These are phyloP conservation scores for Labroides dimidiatus DNA, from an alignment of 2,797 vertebrate species.

Conservation along the genomic window DNA sequence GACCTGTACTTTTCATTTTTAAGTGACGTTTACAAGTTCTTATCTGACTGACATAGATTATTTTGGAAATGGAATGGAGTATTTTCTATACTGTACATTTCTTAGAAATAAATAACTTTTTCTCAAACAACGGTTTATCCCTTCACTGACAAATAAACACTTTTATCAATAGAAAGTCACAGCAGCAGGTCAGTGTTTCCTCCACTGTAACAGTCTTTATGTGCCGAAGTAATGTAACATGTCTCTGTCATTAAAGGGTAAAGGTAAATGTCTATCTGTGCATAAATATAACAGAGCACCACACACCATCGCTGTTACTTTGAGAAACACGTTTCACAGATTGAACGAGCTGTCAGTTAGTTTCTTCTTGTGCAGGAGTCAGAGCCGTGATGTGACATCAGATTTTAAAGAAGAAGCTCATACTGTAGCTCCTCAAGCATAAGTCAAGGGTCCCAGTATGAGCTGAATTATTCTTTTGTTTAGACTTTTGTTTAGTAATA, in stretches of 20 bases:
- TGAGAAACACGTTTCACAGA: slow-evolving; percentile 17
- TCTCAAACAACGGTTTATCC: slow-evolving; percentile 52
- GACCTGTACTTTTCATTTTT: slow-evolving; percentile 71
- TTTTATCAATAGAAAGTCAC: not conserved
- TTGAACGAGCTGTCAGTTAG: slow-evolving; percentile 13
- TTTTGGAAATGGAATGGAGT: slow-evolving; percentile 86
- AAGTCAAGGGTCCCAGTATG: slow-evolving; percentile 9
- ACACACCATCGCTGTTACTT: slow-evolving; percentile 12
- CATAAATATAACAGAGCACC: slow-evolving; percentile 21
- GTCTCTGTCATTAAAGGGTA: too few relatives aligned
- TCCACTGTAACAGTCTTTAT: too few relatives aligned
- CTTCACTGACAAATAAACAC: not conserved
- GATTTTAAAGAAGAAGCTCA: not conserved
- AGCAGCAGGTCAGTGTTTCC: not conserved
- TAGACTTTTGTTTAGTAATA: slow-evolving; percentile 23
- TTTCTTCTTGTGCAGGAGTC: slow-evolving; percentile 27
- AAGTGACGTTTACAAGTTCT: slow-evolving; percentile 83
- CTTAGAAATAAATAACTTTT: slow-evolving; percentile 87
- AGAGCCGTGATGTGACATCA: slow-evolving; percentile 22
- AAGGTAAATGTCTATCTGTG: too few relatives aligned
- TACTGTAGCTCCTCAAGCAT: slow-evolving; percentile 4
- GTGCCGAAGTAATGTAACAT: too few relatives aligned
- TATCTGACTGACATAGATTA: slow-evolving; percentile 84
- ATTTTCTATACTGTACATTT: slow-evolving; percentile 88
- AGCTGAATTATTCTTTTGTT: slow-evolving; percentile 56